Base-by-base conservation (phyloP, 1,140 invertebrate genomes). In the Telenomus remus region DNA sequence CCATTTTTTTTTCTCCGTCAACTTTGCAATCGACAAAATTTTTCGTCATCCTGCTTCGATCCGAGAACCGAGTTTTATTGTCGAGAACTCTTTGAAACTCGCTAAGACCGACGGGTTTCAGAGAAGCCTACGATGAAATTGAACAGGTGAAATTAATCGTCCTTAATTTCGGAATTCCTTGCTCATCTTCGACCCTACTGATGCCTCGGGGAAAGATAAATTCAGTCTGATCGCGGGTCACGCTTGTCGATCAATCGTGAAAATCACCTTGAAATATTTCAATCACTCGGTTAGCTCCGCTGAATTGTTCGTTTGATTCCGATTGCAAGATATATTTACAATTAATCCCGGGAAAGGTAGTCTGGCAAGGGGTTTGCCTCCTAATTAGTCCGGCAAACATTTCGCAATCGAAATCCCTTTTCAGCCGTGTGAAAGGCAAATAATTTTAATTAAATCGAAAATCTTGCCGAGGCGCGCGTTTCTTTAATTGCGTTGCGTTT, bases 201-300 rank as follows among this genome's bases (percentile, higher is more conserved):
- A 76, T 44, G 61, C 73, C 54, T 43, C 56, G 19, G 53, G 39
- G 60, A 49, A 65, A 64, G 19, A 33, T 46, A 70, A 78, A 78
- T 78, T 78, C 50, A 33, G n/a, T 61, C 53, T 65, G 54, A 66
- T 72, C 64, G 56, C 39, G n/a, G 33, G 33, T 39, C 46, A 49
- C 63, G 69, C 66, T 49, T 35, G n/a, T 74, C 79, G 80, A 76
- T 83, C 81, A 72, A 66, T 82, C 76, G 76, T 75, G 73, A 81
- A 82, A 81, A 80, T 80, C 72, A 71, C 70, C 69, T 65, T 77
- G 77, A 76, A 74, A 79, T 76, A 73, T 72, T 72, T 68, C 69
- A 78, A 78, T 69, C 47, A 60, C 39, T 12, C 53, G 60, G 65
- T 66, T 70, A 71, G n/a, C 46, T 50, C 37, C 10, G 10, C 14